These are phyloP conservation scores for Lepus townsendii DNA, from an alignment of 2,797 vertebrate species.

Conservation along the genomic window DNA sequence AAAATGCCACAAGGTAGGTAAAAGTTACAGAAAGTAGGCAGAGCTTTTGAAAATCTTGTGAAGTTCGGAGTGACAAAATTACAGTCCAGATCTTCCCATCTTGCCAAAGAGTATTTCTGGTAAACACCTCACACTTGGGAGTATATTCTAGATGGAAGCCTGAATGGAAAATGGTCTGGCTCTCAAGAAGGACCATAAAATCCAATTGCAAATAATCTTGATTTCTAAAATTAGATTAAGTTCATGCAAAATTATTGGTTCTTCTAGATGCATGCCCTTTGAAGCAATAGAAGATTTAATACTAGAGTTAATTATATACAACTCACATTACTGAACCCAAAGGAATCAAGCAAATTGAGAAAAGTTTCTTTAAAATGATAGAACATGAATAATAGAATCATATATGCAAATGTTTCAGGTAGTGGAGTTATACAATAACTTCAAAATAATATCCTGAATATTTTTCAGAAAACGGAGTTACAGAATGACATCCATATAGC, in stretches of 20 bases:
- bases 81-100: not conserved
- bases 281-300: not conserved
- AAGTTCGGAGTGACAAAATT: not conserved
- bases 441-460: constrained; percentile 26
- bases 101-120: not conserved
- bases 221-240: constrained; percentile 31
- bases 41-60: not conserved
- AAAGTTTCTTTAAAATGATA: not conserved
- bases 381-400: not conserved
- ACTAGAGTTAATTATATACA: not conserved
- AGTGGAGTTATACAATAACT: not conserved
- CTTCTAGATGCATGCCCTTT: not conserved
- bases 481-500: not conserved
- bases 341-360: not conserved
- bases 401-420: not conserved
- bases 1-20: constrained; percentile 2
- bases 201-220: not conserved
- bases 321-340: constrained; percentile 12
- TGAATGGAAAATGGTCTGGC: not conserved
- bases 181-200: not conserved
- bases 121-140: not conserved
- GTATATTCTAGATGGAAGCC: not conserved
- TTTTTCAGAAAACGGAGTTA: constrained; percentile 1
- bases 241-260: not conserved
- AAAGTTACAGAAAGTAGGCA: not conserved